Conservation (phyloP, 1,140 invertebrate genomes). For the Trissolcus basalis region DNA sequence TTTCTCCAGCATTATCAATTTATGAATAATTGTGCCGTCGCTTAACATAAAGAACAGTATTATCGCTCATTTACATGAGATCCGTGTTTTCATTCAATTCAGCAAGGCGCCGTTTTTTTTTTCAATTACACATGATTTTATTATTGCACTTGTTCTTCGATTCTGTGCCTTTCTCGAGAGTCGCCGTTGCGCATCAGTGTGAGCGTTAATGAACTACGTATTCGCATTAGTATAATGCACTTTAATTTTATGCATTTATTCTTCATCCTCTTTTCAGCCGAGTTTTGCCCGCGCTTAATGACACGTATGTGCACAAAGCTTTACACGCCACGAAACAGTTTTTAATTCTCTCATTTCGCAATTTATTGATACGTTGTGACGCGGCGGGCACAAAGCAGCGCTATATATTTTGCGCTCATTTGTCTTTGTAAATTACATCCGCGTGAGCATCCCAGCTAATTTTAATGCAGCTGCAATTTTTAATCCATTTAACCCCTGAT, state of each 20-base stretch:
- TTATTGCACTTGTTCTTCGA: slow-evolving; percentile 38
- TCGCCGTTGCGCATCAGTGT: slow-evolving; percentile 12
- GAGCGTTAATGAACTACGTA: slow-evolving; percentile 42
- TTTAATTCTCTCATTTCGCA: background rate
- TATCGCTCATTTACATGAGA: slow-evolving; percentile 29
- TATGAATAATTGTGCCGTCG: slow-evolving; percentile 40
- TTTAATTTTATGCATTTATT: slow-evolving; percentile 52
- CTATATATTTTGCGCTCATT: slow-evolving; percentile 7
- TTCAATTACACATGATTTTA: slow-evolving; percentile 36
- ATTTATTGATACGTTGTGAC: slow-evolving; percentile 27
- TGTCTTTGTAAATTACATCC: slow-evolving; percentile 20
- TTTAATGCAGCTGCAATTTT: slow-evolving; percentile 10
- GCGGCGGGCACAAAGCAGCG: slow-evolving; percentile 3
- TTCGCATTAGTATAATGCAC: slow-evolving; percentile 47
- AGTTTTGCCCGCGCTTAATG: slow-evolving; percentile 28
- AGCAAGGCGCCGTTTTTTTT: slow-evolving; percentile 12
- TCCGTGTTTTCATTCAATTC: slow-evolving; percentile 32
- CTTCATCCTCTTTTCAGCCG: slow-evolving; percentile 27
- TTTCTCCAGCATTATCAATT: slow-evolving; percentile 46
- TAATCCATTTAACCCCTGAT: slow-evolving; percentile 14
- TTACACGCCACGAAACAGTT: slow-evolving; percentile 7
- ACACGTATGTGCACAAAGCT: slow-evolving; percentile 28
- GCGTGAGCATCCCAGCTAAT: slow-evolving; percentile 17
- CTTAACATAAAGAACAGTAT: slow-evolving; percentile 30
- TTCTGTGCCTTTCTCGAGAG: slow-evolving; percentile 14